Evolutionary conservation across 2,113 vertebrate genomes (phyloP).

Genomic region (Colaptes auratus): DNA sequence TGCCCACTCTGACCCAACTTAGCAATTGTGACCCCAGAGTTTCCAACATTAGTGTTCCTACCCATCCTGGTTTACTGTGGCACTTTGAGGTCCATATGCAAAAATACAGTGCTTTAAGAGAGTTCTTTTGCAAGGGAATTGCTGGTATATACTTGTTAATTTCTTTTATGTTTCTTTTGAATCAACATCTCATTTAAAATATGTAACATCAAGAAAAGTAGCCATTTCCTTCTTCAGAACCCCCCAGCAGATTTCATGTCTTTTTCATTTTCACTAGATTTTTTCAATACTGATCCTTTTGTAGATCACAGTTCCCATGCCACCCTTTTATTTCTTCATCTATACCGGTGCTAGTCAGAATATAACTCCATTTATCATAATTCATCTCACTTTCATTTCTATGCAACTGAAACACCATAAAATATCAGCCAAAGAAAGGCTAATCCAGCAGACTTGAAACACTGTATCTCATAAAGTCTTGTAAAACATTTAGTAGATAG

Average conservation of each 20-base stretch:
- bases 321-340: background rate
- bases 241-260: background rate
- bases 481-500: background rate
- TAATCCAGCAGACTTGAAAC: background rate
- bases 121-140: background rate
- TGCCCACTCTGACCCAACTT: background rate
- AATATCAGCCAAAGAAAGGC: background rate
- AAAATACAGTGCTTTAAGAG: background rate
- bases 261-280: background rate
- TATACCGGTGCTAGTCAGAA: background rate
- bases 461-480: background rate
- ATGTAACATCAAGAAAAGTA: background rate
- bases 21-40: background rate
- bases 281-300: background rate
- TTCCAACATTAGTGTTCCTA: background rate
- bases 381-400: background rate
- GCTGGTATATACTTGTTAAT: background rate
- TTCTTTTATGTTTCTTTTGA: background rate
- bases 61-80: background rate
- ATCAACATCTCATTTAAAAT: background rate
- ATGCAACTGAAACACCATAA: background rate
- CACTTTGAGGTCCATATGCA: background rate
- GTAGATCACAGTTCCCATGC: background rate
- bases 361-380: background rate
- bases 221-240: background rate